Conservation (phyloP, 2,888 invertebrate genomes). For the Lasioglossum marginatum region DNA sequence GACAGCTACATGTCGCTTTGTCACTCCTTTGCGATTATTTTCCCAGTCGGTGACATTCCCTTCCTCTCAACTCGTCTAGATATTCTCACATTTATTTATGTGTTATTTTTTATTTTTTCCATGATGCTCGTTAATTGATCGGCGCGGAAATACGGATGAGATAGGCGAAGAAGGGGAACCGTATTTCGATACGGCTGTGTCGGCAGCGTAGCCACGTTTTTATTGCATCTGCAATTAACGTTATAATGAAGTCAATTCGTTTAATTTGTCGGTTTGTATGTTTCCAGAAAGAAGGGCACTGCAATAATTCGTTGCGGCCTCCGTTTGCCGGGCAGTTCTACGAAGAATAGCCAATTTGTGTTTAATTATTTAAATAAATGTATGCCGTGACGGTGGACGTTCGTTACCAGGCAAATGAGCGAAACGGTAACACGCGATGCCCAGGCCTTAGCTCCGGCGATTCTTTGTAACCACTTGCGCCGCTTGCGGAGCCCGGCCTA, state of each 20-base stretch:
- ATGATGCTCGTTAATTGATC: neutral
- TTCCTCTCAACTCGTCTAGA: neutral
- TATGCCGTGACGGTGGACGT: constrained; percentile 77
- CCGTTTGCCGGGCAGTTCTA: neutral
- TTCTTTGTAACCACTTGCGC: constrained; percentile 68
- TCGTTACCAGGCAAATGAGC: constrained; percentile 82
- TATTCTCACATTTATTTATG: neutral
- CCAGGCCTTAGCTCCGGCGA: constrained; percentile 34
- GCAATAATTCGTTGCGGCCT: constrained; percentile 34
- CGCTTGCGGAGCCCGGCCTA: constrained; percentile 61
- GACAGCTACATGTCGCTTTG: constrained; percentile 13
- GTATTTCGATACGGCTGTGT: neutral
- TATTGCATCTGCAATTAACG: constrained; percentile 51
- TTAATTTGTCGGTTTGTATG: constrained; percentile 54
- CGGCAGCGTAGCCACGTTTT: constrained; percentile 31
- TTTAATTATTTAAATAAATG: constrained; percentile 83
- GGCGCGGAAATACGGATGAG: neutral
- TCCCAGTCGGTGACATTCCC: neutral
- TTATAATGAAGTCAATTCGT: constrained; percentile 58
- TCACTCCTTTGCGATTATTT: neutral
- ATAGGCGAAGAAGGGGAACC: neutral
- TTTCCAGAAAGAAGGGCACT: constrained; percentile 18
- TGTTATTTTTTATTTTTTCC: neutral
- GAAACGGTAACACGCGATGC: constrained; percentile 81
- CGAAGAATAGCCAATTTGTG: constrained; percentile 60